A percentile compares a stretch with the other conserved stretches of the same genome.
Evolutionary conservation across 1,140 invertebrate species (phyloP).

Genomic region (Tenebrio molitor): DNA sequence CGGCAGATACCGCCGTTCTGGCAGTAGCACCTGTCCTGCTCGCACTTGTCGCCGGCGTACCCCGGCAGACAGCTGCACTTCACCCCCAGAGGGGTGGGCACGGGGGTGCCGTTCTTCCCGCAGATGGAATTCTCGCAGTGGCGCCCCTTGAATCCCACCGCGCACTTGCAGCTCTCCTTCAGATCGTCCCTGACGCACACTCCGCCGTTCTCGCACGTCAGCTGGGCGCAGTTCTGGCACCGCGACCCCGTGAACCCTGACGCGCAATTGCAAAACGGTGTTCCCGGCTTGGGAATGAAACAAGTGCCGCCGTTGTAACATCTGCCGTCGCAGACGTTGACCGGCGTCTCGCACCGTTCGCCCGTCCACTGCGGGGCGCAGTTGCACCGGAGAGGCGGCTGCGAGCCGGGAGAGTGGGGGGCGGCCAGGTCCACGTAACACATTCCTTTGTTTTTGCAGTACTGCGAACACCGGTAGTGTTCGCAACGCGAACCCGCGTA

Average conservation of each 20-base stretch:
- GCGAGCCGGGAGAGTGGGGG: slow-evolving; percentile 48
- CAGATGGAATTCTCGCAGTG: slow-evolving; percentile 57
- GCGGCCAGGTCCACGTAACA: slow-evolving; percentile 69
- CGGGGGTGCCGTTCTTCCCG: slow-evolving; percentile 54
- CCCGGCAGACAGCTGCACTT: slow-evolving; percentile 67
- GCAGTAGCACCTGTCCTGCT: slow-evolving; percentile 71
- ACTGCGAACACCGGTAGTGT: slow-evolving; percentile 74
- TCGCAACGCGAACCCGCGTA: slow-evolving; percentile 76
- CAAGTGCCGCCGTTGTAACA: slow-evolving; percentile 75
- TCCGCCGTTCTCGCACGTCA: slow-evolving; percentile 63
- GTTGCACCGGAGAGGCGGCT: slow-evolving; percentile 69
- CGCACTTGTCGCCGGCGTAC: slow-evolving; percentile 72
- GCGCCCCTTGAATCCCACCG: slow-evolving; percentile 54
- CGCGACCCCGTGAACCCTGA: slow-evolving; percentile 68
- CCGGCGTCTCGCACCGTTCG: slow-evolving; percentile 74
- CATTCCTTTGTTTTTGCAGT: slow-evolving; percentile 75
- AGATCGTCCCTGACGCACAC: slow-evolving; percentile 54
- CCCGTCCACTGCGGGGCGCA: slow-evolving; percentile 78
- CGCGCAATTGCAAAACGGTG: slow-evolving; percentile 71
- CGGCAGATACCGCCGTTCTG: slow-evolving; percentile 70
- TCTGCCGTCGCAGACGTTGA: slow-evolving; percentile 68
- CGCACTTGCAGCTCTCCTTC: slow-evolving; percentile 58
- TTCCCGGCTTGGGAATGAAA: slow-evolving; percentile 59
- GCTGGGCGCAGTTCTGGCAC: slow-evolving; percentile 62
- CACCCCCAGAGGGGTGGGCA: slow-evolving; percentile 51